Percentiles rank a stretch among this genome's conserved stretches.
These are phyloP conservation scores for Vireo griseus DNA, from an alignment of 2,797 vertebrate species.

Conservation along the genomic window DNA sequence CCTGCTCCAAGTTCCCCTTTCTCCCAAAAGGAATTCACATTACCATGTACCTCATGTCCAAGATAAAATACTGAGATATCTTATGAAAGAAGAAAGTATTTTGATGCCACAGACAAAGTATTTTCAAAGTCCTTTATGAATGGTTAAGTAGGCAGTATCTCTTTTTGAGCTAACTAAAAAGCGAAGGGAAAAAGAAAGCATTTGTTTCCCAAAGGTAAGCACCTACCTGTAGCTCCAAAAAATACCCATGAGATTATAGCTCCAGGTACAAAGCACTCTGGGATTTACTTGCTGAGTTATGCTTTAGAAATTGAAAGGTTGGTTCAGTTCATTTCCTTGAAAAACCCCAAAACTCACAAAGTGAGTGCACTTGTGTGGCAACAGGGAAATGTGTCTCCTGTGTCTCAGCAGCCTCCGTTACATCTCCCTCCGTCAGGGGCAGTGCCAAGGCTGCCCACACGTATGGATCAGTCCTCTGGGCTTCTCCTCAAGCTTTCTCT, in stretches of 20 bases:
- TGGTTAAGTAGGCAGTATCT: neutral
- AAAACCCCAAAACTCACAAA: neutral
- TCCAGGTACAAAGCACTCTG: neutral
- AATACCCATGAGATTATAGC: neutral
- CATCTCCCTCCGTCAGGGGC: neutral
- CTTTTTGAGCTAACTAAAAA: neutral
- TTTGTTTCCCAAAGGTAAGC: neutral
- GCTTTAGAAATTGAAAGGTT: neutral
- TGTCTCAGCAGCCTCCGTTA: neutral
- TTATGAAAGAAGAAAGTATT: neutral
- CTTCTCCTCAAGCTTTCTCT: neutral
- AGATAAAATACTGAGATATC: neutral
- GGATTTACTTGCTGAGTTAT: neutral
- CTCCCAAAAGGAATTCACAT: neutral
- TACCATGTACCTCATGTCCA: neutral
- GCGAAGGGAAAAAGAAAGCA: neutral
- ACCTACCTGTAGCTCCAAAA: neutral
- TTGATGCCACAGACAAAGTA: neutral
- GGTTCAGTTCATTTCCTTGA: neutral
- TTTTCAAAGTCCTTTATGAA: neutral
- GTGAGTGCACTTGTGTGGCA: neutral
- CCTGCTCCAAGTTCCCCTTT: neutral
- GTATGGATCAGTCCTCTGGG: accelerated
- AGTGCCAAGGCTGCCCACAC: accelerated
- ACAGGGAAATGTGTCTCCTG: neutral